Percentiles rank a stretch among this genome's conserved stretches.
Conservation (phyloP, 2,797 vertebrate genomes). For the Anas bahamensis region DNA sequence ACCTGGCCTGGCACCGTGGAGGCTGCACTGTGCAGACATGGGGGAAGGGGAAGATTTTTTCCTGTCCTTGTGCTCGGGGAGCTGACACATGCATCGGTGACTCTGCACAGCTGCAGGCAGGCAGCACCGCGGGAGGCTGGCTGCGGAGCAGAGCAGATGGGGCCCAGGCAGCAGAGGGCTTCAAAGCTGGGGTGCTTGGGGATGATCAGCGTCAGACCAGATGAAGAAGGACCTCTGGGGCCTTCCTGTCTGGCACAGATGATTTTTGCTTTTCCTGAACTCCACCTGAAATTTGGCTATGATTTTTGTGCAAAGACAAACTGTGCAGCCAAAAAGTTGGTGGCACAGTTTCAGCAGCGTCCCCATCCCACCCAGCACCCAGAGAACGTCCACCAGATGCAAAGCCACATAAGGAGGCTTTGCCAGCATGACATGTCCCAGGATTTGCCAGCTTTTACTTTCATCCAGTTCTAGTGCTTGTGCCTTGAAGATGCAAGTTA, state of each 20-base stretch:
- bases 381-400: not conserved
- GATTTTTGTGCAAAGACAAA: not conserved
- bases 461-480: too few relatives aligned
- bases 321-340: not conserved
- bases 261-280: not conserved
- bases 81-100: not conserved
- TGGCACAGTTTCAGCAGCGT: not conserved
- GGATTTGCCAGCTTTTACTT: not conserved
- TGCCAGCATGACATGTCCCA: not conserved
- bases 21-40: too few relatives aligned
- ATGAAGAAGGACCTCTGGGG: not conserved
- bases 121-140: not conserved
- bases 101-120: not conserved
- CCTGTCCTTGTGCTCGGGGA: accelerated
- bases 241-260: not conserved
- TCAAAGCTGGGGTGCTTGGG: not conserved
- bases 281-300: not conserved
- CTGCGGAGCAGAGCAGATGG: not conserved
- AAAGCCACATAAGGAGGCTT: not conserved
- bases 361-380: not conserved
- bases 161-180: not conserved
- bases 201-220: not conserved
- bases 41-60: not conserved
- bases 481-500: too few relatives aligned
- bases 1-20: not conserved